Conservation (phyloP, 2,113 vertebrate species). For the Ictidomys tridecemlineatus region DNA sequence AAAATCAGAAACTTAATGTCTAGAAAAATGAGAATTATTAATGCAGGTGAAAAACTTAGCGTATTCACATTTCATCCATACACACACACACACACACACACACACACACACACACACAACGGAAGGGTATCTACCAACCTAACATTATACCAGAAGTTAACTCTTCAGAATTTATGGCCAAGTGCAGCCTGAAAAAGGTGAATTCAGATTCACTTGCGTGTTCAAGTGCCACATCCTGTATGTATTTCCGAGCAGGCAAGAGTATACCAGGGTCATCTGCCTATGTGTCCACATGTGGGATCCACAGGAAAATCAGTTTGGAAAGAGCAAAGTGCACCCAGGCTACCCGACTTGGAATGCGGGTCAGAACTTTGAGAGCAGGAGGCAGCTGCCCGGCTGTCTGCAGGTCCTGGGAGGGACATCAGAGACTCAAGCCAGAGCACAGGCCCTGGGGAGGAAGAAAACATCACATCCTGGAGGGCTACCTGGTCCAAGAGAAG, state of each 20-base stretch:
- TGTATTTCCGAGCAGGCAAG: background rate
- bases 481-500: background rate
- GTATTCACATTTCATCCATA: slow-evolving; percentile 28
- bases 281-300: background rate
- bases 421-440: background rate
- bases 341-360: background rate
- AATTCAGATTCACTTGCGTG: background rate
- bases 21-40: slow-evolving; percentile 69
- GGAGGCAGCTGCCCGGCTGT: too few species aligned
- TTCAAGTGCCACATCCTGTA: background rate
- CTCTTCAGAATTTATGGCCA: slow-evolving; percentile 27
- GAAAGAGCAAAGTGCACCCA: background rate
- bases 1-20: slow-evolving; percentile 22
- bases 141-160: background rate
- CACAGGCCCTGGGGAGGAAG: accelerated
- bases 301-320: background rate
- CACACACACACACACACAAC: background rate
- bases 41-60: slow-evolving; percentile 43
- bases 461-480: background rate
- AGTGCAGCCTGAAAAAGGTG: slow-evolving; percentile 11
- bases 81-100: background rate
- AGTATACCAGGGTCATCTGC: background rate
- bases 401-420: background rate
- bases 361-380: background rate
- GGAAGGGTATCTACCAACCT: slow-evolving; percentile 14